A percentile compares a stretch with the other conserved stretches of the same genome.
phyloP scores from a whole-genome alignment of 2,113 vertebrate species.

The Labeo catla region DNA sequence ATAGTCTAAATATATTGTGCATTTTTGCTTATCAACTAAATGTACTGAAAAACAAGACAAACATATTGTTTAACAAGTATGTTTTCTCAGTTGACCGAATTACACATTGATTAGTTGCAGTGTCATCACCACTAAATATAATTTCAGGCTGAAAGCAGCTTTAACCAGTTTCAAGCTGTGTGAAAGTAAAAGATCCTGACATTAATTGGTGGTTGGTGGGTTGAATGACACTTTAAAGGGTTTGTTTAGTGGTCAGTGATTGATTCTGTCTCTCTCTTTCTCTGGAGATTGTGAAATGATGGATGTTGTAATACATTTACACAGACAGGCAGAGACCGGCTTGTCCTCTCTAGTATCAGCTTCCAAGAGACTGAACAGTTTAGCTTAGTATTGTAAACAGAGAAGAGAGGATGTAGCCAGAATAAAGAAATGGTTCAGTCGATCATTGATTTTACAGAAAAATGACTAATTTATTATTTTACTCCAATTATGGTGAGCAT shows the following conservation, averaged over 20 bases:
- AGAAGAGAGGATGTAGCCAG: not conserved
- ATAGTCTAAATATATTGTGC: not conserved
- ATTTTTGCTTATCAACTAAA: not conserved
- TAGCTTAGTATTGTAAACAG: not conserved
- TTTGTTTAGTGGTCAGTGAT: conserved; percentile 30
- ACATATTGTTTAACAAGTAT: not conserved
- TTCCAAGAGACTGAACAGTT: not conserved
- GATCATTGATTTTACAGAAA: not conserved
- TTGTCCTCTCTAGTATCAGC: conserved; percentile 7
- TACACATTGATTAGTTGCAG: not conserved
- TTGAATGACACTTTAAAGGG: conserved; percentile 13
- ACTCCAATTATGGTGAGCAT: not conserved
- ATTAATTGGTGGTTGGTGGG: conserved; percentile 4
- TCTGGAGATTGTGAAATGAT: conserved; percentile 62
- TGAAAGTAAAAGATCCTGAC: conserved; percentile 8
- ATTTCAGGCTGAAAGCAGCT: conserved; percentile 7
- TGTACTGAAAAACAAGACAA: not conserved
- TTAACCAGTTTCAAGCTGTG: not conserved
- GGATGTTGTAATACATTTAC: conserved; percentile 66
- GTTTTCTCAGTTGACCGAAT: not conserved
- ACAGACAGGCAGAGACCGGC: conserved; percentile 65
- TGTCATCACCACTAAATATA: not conserved
- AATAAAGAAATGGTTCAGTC: not conserved
- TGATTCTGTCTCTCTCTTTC: not conserved
- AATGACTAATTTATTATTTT: not conserved